A percentile compares a stretch with the other conserved stretches of the same genome.
These are phyloP conservation scores for Prenolepis imparis DNA, from an alignment of 2,888 invertebrate genomes.

Conservation along the genomic window DNA sequence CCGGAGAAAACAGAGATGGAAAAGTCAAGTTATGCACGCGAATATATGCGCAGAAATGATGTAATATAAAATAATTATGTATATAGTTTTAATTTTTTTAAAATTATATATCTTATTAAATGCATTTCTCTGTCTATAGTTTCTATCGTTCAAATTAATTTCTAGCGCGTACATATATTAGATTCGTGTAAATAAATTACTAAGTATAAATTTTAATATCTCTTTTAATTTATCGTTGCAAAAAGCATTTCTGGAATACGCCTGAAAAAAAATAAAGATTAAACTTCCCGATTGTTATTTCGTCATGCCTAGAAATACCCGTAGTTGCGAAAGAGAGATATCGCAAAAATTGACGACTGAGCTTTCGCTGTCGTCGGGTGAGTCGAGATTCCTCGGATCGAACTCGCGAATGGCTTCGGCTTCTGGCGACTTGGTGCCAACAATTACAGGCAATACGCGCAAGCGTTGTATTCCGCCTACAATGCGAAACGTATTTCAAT, in stretches of 20 bases:
- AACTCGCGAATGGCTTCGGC: conserved; percentile 28
- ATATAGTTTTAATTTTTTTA: background rate
- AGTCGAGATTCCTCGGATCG: conserved; percentile 35
- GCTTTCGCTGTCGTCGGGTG: conserved; percentile 9
- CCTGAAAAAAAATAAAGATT: background rate
- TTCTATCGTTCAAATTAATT: background rate
- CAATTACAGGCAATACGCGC: conserved; percentile 51
- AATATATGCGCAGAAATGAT: background rate
- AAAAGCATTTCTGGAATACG: background rate
- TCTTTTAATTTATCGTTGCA: background rate
- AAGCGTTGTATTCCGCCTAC: conserved; percentile 70
- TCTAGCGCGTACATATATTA: background rate
- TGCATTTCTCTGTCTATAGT: background rate
- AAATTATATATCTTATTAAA: background rate
- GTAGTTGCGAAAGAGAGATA: background rate
- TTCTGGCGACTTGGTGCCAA: conserved; percentile 52
- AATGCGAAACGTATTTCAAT: conserved; percentile 72
- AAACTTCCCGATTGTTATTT: background rate
- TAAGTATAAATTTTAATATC: background rate
- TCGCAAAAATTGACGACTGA: conserved; percentile 4
- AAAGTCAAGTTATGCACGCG: background rate
- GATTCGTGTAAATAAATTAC: background rate
- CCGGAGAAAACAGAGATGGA: background rate
- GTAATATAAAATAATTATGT: background rate
- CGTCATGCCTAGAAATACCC: background rate